A percentile compares a stretch with the other conserved stretches of the same genome.
phyloP scores from a whole-genome alignment of 2,797 vertebrate species.

The Novumbra hubbsi region DNA sequence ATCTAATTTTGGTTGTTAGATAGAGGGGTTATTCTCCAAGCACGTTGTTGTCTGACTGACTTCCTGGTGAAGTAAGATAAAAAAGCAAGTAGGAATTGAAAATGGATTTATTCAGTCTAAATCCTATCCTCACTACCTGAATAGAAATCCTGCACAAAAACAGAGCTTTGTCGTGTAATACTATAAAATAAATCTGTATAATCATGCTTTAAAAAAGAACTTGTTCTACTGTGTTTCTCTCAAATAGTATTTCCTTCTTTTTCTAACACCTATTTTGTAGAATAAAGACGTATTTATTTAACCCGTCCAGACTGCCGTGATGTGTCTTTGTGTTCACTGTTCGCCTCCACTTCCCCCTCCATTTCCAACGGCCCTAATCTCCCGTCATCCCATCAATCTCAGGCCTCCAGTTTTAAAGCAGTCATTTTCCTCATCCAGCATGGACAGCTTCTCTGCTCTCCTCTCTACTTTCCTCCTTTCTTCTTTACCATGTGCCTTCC shows the following conservation, averaged over 20 bases:
- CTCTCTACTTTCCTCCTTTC: slow-evolving; percentile 16
- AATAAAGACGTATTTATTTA: slow-evolving; percentile 51
- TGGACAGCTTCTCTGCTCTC: slow-evolving; percentile 26
- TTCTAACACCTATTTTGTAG: slow-evolving; percentile 15
- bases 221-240: background rate
- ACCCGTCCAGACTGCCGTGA: slow-evolving; percentile 38
- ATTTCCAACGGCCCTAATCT: slow-evolving; percentile 16
- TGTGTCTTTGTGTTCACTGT: slow-evolving; percentile 42
- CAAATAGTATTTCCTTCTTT: background rate
- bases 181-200: background rate
- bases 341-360: background rate
- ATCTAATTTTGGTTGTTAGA: too few species aligned
- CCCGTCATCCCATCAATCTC: slow-evolving; percentile 47
- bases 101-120: background rate
- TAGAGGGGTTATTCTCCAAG: too few species aligned
- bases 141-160: background rate
- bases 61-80: too few species aligned
- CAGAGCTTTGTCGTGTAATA: background rate
- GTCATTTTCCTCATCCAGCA: slow-evolving; percentile 30
- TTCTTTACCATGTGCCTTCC: slow-evolving; percentile 9
- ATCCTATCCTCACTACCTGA: background rate
- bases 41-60: too few species aligned
- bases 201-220: background rate
- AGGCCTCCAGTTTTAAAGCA: slow-evolving; percentile 40
- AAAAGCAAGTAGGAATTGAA: background rate